phyloP scores from a whole-genome alignment of 2,888 invertebrate species.

The Nomada ferruginata region DNA sequence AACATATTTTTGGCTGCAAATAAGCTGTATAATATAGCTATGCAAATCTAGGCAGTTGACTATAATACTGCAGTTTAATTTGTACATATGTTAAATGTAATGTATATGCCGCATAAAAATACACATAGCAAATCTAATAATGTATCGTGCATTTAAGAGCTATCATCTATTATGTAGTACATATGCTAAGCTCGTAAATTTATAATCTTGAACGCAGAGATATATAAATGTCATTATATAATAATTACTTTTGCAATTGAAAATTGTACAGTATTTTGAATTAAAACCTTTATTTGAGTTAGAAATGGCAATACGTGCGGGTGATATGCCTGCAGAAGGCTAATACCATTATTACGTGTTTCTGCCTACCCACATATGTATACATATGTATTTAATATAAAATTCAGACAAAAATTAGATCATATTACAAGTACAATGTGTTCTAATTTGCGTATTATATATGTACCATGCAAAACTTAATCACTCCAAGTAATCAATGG shows the following conservation, averaged over 20 bases:
- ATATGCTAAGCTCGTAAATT: slow-evolving; percentile 3
- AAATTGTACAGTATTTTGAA: slow-evolving; percentile 4
- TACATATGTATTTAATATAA: slow-evolving; percentile 8
- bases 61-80: slow-evolving; percentile 36
- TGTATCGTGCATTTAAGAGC: slow-evolving; percentile 49
- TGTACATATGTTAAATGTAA: slow-evolving; percentile 63
- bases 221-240: slow-evolving; percentile 6
- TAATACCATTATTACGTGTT: background rate
- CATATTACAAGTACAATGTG: background rate
- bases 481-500: background rate
- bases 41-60: slow-evolving; percentile 24
- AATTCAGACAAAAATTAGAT: background rate
- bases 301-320: background rate
- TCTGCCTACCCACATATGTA: background rate
- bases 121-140: slow-evolving; percentile 52
- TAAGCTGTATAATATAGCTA: slow-evolving; percentile 45
- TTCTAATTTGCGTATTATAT: slow-evolving; percentile 5
- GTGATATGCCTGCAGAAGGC: background rate
- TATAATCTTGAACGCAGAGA: slow-evolving; percentile 28
- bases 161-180: slow-evolving; percentile 15
- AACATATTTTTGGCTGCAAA: slow-evolving; percentile 50
- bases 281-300: background rate
- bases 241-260: background rate
- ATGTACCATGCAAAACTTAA: background rate
- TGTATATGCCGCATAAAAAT: slow-evolving; percentile 66